Percentiles rank a stretch among this genome's conserved stretches.
These are phyloP conservation scores for Euwallacea similis DNA, from an alignment of 1,140 invertebrate genomes.

Conservation along the genomic window DNA sequence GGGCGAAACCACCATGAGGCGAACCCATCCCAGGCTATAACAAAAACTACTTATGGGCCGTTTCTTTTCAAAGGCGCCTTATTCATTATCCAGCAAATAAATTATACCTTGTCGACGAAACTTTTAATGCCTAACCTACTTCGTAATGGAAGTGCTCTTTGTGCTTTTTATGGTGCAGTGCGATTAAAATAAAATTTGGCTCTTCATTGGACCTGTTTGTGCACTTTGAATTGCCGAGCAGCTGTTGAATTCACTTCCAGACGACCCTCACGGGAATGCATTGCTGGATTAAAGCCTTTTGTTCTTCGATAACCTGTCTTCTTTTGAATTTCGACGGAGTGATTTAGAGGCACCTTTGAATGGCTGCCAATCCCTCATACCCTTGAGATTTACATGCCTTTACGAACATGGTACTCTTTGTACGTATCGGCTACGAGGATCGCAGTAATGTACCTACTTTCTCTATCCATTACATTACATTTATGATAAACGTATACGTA, in stretches of 20 bases:
- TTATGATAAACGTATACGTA: neutral
- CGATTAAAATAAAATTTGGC: constrained; percentile 26
- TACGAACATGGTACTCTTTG: too few species aligned
- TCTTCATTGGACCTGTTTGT: neutral
- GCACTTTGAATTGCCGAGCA: constrained; percentile 7
- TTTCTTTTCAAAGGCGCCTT: constrained; percentile 22
- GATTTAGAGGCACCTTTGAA: neutral
- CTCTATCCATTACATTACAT: too few species aligned
- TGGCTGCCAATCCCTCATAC: neutral
- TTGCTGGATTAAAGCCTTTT: constrained; percentile 8
- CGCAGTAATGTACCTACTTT: too few species aligned
- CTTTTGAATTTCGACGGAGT: neutral
- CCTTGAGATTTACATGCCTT: too few species aligned
- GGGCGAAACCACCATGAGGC: constrained; percentile 10
- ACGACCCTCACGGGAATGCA: neutral
- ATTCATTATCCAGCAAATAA: constrained; percentile 32
- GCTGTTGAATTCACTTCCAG: constrained; percentile 9
- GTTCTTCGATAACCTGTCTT: neutral
- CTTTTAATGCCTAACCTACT: constrained; percentile 24
- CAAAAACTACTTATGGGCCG: constrained; percentile 23
- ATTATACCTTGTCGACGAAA: constrained; percentile 24
- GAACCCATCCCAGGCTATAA: constrained; percentile 17
- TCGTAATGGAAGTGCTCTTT: constrained; percentile 21
- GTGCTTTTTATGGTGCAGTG: constrained; percentile 20
- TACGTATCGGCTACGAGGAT: too few species aligned